Evolutionary conservation across 1,140 invertebrate genomes (phyloP).

Genomic region (Campoletis sonorensis): DNA sequence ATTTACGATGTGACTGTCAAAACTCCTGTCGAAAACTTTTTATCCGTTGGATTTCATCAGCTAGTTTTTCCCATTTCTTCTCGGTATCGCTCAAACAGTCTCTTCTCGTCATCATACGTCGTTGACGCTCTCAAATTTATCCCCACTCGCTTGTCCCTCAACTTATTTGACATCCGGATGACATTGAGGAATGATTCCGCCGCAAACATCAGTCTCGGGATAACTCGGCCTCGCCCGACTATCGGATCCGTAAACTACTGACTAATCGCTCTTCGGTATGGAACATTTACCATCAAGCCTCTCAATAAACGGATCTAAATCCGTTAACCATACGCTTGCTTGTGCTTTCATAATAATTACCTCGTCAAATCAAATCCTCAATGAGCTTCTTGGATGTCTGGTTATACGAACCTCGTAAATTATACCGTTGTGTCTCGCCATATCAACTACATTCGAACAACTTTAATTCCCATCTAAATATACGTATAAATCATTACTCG

Average conservation of each 20-base stretch:
- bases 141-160: neutral
- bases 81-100: neutral
- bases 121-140: neutral
- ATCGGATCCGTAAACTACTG: neutral
- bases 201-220: neutral
- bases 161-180: conserved; percentile 13
- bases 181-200: neutral
- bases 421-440: no score
- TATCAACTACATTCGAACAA: no score
- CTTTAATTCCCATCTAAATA: no score
- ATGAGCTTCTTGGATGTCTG: no score
- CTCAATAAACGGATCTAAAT: no score
- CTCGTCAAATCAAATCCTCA: no score
- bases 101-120: neutral
- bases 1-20: conserved; percentile 11
- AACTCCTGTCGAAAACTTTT: neutral
- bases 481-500: no score
- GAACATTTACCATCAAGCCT: neutral
- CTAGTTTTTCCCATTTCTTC: neutral
- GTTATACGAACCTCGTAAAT: no score
- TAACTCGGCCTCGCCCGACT: neutral
- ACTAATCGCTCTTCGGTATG: neutral
- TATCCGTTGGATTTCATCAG: neutral
- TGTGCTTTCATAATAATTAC: no score
- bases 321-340: no score